Base-by-base conservation (phyloP, 1,140 invertebrate species). In the Phortica variegata region DNA sequence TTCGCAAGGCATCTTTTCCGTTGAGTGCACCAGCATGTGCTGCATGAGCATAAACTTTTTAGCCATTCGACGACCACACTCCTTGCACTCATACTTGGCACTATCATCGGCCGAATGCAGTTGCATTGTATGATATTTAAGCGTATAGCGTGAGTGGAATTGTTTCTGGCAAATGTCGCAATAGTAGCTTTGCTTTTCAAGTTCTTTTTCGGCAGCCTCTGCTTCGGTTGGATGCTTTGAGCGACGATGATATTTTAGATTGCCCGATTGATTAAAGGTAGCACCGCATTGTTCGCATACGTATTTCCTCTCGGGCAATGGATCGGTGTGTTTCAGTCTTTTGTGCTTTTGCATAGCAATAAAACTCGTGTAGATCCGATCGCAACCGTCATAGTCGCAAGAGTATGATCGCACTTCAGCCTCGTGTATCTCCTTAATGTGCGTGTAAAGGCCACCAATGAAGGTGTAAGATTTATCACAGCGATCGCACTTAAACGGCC, bases 41-140 rank as follows among this genome's bases (percentile, higher is more conserved):
- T 68, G 69, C 13, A 60, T 47, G 9, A 77, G 54, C 62, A 73
- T 71, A 32, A 74, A 74, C 1, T 71, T 63, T 34, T 75, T 69
- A 17, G 72, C 73, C 56, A 73, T 49, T 0, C 61, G 56, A 1
- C 65, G 58, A 0, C 74, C 73, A 41, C 76, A 77, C 1, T 68
- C 51, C 18, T 60, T 40, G 39, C 76, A 77, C 21, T 65, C 55
- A 38, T 73, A 73, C 18, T 51, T 47, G 12, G 16, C 15, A 10
- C 15, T 20, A 7, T 12, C 21, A 2, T 55, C 36, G 10, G 38
- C 42, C 1, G 60, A 32, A 32, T 77, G 76, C 41, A 71, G 51
- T 16, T 73, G 70, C 45, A 73, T 20, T 0, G 47, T 65, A 19
- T 73, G 70, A n/a, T 73, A 73, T n/a, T 57, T 60, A 3, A 73